Conservation (phyloP, 1,140 invertebrate genomes). For the Diorhabda carinulata region DNA sequence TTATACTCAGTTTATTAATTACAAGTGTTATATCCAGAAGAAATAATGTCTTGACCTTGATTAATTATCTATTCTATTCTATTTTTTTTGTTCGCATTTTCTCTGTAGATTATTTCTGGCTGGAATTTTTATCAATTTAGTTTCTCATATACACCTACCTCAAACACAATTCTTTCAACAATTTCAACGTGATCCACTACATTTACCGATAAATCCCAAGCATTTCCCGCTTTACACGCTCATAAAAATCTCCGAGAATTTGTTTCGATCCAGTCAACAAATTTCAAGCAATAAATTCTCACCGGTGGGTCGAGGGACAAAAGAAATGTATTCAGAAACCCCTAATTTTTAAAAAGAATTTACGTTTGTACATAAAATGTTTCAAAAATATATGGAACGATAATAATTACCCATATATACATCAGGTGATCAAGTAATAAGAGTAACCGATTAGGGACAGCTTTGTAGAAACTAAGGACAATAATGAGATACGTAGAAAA, state of each 20-base stretch:
- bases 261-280: slow-evolving; percentile 1
- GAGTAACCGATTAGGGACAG: no score
- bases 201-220: slow-evolving; percentile 2
- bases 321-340: not conserved
- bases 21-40: no score
- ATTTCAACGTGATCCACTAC: not conserved
- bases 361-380: not conserved
- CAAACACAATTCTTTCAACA: not conserved
- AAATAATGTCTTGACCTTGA: no score
- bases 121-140: not conserved
- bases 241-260: not conserved
- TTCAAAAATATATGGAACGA: not conserved
- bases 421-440: no score
- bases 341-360: not conserved
- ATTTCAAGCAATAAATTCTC: slow-evolving; percentile 2
- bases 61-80: no score
- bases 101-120: no score
- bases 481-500: no score
- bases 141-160: not conserved
- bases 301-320: not conserved
- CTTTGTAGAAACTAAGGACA: no score
- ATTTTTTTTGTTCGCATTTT: no score
- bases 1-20: no score
- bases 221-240: not conserved
- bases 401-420: no score